Evolutionary conservation across 2,888 invertebrate species (phyloP), one percentile per base, ranked within the genome.

Genomic region (Loripinus fragilis): DNA sequence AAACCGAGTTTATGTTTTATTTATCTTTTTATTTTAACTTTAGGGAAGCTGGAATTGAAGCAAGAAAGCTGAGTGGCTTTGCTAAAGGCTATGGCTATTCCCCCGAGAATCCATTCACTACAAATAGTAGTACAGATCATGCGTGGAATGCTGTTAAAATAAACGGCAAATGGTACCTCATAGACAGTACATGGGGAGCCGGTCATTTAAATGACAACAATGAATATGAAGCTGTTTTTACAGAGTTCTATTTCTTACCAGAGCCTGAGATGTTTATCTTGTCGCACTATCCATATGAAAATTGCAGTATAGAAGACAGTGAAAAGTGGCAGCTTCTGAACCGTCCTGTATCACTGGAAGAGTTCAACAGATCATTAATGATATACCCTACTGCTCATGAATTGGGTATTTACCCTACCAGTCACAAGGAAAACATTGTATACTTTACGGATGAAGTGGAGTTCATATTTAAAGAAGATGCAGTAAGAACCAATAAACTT

Each of bases 101-200:
- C 15, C 55, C 79, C 3, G 80, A 83, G 7, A 48, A 74, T 10
- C 70, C 52, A 0, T 28, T 79, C 8, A 81, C 74, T 15, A 23
- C 52, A 15, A 41, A 28, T 5, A 33, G n/a, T 0, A 28, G 64
- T 3, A 80, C 82, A 30, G 52, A 84, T 35, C 86, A 86, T 69
- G 82, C 84, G 20, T 86, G 86, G 86, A 86, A 84, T 74, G 84
- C 78, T 0, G 79, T 86, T 20, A 60, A 67, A 8, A 7, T 82
- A 10, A 66, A 70, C 8, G 73, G 71, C 0, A 68, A 77, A 45
- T 86, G 86, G 86, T 42, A 60, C 33, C 75, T 83, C 10, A 25
- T 86, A 8, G 86, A 86, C 68, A 71, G 76, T 41, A 80, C 84
- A 8, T 86, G 86, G 86, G 86, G 86, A 64, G 76, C 84, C 0